These are phyloP conservation scores for Barbus barbus DNA, from an alignment of 2,113 vertebrate genomes.

Conservation along the genomic window DNA sequence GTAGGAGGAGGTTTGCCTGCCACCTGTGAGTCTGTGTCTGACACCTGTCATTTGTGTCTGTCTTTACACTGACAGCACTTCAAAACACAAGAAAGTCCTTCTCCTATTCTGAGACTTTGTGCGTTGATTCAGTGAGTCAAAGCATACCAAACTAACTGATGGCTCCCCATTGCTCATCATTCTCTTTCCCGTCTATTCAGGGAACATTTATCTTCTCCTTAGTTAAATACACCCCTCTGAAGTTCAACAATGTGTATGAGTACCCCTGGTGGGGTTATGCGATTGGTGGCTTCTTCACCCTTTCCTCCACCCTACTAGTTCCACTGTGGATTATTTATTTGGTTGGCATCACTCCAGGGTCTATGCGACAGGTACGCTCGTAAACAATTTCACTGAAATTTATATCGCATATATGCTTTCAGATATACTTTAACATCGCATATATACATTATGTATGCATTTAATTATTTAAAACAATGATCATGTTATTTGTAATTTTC, in stretches of 20 bases:
- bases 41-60: constrained; percentile 44
- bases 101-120: not conserved
- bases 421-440: too few relatives aligned
- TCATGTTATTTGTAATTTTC: too few relatives aligned
- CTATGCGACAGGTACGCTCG: constrained; percentile 68
- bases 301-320: constrained; percentile 75
- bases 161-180: not conserved
- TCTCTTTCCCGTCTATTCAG: constrained; percentile 48
- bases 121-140: not conserved
- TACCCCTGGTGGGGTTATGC: constrained; percentile 80
- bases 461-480: too few relatives aligned
- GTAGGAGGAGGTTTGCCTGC: not conserved
- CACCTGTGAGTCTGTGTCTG: constrained; percentile 24
- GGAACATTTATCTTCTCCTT: constrained; percentile 72
- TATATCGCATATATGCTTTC: too few relatives aligned
- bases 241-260: constrained; percentile 76
- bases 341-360: constrained; percentile 69
- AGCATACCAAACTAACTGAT: not conserved
- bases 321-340: constrained; percentile 74
- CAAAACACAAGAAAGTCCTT: constrained; percentile 12
- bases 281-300: constrained; percentile 74
- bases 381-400: not conserved
- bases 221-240: constrained; percentile 72
- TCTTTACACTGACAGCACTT: constrained; percentile 14
- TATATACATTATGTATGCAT: too few relatives aligned